Percentiles rank a stretch among this genome's conserved stretches.
phyloP scores from a whole-genome alignment of 2,797 vertebrate species.

The Graptemys geographica region DNA sequence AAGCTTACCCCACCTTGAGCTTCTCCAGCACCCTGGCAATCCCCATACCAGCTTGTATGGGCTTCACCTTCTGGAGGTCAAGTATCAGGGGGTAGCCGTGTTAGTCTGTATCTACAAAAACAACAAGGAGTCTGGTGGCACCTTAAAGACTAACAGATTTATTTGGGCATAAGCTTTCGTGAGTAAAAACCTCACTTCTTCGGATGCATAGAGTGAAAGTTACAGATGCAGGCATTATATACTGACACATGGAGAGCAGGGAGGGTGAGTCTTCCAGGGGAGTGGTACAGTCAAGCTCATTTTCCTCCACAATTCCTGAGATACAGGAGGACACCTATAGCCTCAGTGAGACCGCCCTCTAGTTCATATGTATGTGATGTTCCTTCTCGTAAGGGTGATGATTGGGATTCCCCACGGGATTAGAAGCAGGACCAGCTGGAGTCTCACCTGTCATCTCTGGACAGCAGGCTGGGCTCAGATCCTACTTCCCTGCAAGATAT shows the following conservation, averaged over 20 bases:
- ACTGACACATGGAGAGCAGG: too few relatives aligned
- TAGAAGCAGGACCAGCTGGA: neutral
- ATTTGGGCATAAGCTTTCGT: too few relatives aligned
- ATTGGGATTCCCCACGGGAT: neutral
- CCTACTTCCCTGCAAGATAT: neutral
- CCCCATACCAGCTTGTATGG: neutral
- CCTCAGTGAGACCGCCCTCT: neutral
- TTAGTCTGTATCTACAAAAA: too few relatives aligned
- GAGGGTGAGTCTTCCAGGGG: neutral
- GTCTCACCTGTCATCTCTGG: neutral
- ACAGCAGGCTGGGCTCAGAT: neutral
- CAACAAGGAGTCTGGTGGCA: too few relatives aligned
- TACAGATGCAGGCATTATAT: too few relatives aligned
- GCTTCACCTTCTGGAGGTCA: neutral
- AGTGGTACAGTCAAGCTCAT: neutral
- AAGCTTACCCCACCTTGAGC: neutral
- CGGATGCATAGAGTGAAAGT: too few relatives aligned
- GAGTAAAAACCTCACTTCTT: too few relatives aligned
- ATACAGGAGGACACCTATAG: neutral
- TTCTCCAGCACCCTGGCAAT: neutral
- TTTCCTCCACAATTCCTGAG: neutral
- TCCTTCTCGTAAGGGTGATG: neutral
- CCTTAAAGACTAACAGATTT: too few relatives aligned
- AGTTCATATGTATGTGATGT: neutral
- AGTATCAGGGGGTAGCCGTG: too few relatives aligned